phyloP scores from a whole-genome alignment of 1,140 invertebrate genomes.

The Scaptomyza hsui region DNA sequence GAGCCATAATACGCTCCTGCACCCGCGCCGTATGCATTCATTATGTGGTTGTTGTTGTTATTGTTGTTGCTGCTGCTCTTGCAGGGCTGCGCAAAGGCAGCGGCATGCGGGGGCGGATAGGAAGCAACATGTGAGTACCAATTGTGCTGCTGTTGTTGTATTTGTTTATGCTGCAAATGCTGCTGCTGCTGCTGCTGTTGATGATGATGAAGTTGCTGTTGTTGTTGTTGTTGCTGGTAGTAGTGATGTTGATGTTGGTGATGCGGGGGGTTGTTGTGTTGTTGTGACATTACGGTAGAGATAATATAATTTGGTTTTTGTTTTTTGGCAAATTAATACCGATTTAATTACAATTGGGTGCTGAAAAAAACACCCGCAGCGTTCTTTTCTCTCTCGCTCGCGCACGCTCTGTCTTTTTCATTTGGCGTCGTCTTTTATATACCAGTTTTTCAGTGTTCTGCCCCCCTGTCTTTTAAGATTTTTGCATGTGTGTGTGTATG shows the following conservation, averaged over 20 bases:
- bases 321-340: conserved; percentile 44
- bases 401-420: conserved; percentile 63
- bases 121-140: conserved; percentile 82
- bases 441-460: conserved; percentile 72
- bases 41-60: conserved; percentile 38
- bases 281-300: conserved; percentile 75
- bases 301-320: conserved; percentile 19
- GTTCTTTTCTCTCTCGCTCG: conserved; percentile 41
- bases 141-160: conserved; percentile 59
- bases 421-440: conserved; percentile 79
- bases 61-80: conserved; percentile 41
- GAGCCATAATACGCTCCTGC: conserved; percentile 57
- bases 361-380: conserved; percentile 14
- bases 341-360: conserved; percentile 14
- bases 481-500: conserved; percentile 56
- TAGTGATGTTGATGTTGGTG: conserved; percentile 64
- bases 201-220: conserved; percentile 45
- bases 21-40: conserved; percentile 50
- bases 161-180: conserved; percentile 63
- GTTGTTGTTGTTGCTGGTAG: conserved; percentile 52
- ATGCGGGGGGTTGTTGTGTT: conserved; percentile 48
- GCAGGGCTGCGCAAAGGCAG: conserved; percentile 47
- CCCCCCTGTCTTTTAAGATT: conserved; percentile 40
- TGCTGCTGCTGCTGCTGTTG: conserved; percentile 47
- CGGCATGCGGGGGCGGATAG: conserved; percentile 54